These are phyloP conservation scores for Lasioglossum zephyrum DNA, from an alignment of 2,888 invertebrate species.

Conservation along the genomic window DNA sequence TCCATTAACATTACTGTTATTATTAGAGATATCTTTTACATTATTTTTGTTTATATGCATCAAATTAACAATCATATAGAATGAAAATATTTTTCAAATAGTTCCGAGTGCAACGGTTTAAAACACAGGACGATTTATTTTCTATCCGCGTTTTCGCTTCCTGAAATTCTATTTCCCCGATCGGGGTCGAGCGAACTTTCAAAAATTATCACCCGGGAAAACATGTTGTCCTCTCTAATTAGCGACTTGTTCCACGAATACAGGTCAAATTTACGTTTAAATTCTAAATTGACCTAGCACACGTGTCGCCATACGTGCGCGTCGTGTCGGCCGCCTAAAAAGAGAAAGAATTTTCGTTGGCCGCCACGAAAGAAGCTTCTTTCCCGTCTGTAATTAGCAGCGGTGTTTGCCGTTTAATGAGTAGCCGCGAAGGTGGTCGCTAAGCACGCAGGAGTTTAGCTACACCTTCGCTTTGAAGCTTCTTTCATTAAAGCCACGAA, in stretches of 20 bases:
- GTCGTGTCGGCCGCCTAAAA: not conserved
- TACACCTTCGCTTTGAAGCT: conserved; percentile 3
- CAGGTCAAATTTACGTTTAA: not conserved
- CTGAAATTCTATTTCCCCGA: not conserved
- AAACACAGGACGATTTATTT: not conserved
- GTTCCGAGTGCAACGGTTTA: not conserved
- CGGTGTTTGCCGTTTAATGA: conserved; percentile 40
- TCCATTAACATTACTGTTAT: too few species aligned
- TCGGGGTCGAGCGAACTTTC: not conserved
- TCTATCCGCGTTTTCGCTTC: not conserved
- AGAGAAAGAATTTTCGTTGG: not conserved
- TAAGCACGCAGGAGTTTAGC: conserved; percentile 48
- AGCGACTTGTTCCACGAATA: not conserved
- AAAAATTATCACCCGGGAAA: not conserved
- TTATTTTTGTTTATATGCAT: too few species aligned
- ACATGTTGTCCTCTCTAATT: not conserved
- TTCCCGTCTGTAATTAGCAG: conserved; percentile 39
- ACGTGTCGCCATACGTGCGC: not conserved
- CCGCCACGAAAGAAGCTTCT: not conserved
- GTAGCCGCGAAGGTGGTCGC: conserved; percentile 32
- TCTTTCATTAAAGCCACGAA: conserved; percentile 8
- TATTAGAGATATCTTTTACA: too few species aligned
- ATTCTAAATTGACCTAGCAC: not conserved
- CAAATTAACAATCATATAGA: too few species aligned
- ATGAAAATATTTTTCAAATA: too few species aligned